Evolutionary conservation across 1,140 invertebrate species (phyloP), one percentile per base, ranked within the genome.

Genomic region (Drosophila littoralis): DNA sequence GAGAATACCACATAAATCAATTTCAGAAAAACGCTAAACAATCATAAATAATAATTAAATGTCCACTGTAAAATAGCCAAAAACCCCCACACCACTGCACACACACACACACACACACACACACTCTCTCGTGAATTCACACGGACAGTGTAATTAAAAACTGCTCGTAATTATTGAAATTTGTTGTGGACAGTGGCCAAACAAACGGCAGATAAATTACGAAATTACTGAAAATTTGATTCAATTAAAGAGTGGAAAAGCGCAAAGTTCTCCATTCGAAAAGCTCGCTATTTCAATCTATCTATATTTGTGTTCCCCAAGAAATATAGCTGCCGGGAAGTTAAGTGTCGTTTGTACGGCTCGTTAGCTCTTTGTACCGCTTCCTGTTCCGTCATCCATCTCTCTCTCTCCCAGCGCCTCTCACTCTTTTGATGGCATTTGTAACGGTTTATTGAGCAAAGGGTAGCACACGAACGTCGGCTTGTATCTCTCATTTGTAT

Each of bases 31-130:
- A 67, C 55, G 82, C 82, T 86, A 86, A 86, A 88, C 82, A 86
- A 79, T 86, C 83, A 86, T 86, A 86, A 86, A 86, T 86, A 86
- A 86, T 86, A 86, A 86, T 86, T 86, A 86, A 86, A 77, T 88
- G 76, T 51, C 68, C 46, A 51, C 48, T 76, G 42, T 46, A 77
- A 77, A 77, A 64, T 77, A 67, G 45, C 38, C 58, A 54, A 33
- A n/a, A 12, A 17, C 35, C 22, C 42, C 35, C 22, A 17, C n/a
- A n/a, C n/a, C n/a, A n/a, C n/a, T n/a, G n/a, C n/a, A n/a, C n/a
- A n/a, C 0, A n/a, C 48, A 9, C 35, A 15, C 9, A 13, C 13
- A 45, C 6, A 46, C 15, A 22, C 43, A 46, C 54, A 33, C 28
- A n/a, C 46, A n/a, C 54, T 32, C 38, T 22, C 35, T 7, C 5